These are phyloP conservation scores for Calidris pygmaea DNA, from an alignment of 2,113 vertebrate genomes.

Conservation along the genomic window DNA sequence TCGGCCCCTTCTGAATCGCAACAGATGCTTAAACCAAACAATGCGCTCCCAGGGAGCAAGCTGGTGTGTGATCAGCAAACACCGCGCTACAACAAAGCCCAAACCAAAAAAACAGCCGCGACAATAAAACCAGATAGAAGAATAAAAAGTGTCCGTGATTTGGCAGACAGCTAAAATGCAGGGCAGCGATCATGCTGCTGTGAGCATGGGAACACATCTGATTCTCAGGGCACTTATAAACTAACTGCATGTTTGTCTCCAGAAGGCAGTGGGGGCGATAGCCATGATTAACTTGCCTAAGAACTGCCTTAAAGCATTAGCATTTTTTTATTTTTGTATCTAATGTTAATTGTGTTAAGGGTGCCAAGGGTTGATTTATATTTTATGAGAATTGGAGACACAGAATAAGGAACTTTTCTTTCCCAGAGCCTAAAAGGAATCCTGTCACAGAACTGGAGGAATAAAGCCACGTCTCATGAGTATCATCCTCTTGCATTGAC, in stretches of 20 bases:
- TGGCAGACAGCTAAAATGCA: background rate
- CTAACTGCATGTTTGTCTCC: background rate
- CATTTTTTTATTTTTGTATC: background rate
- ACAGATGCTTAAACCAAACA: slow-evolving; percentile 47
- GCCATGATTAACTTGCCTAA: background rate
- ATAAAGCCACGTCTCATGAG: background rate
- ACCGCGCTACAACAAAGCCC: background rate
- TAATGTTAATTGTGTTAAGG: background rate
- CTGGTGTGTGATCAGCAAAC: slow-evolving; percentile 1
- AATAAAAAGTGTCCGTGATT: background rate
- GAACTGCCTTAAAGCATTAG: slow-evolving; percentile 34
- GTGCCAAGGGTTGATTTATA: background rate
- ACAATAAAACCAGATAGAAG: background rate
- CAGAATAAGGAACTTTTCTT: slow-evolving; percentile 4
- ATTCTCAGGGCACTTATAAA: background rate
- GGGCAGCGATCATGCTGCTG: background rate
- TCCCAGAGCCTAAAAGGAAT: background rate
- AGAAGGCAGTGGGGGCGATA: slow-evolving; percentile 8
- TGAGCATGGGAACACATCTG: background rate
- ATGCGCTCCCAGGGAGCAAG: background rate
- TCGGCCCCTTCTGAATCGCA: slow-evolving; percentile 1
- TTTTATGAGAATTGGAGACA: background rate
- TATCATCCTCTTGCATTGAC: background rate
- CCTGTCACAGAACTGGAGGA: background rate
- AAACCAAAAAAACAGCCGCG: background rate